Base-by-base conservation (phyloP, 1,140 invertebrate genomes). In the Drosophila parabipectinata region DNA sequence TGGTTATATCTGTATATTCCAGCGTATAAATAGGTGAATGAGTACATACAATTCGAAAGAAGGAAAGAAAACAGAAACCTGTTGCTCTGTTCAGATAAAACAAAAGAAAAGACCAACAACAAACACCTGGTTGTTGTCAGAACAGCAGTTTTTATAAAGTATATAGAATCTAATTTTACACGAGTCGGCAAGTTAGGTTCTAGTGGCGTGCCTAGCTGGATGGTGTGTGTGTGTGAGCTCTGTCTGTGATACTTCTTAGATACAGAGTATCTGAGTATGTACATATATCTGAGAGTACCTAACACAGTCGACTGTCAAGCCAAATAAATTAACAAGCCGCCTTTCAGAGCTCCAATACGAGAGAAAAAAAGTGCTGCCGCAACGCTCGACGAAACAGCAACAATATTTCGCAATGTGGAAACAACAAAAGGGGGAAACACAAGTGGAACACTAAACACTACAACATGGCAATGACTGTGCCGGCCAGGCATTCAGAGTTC, bases 301-400 rank as follows among this genome's bases (percentile, higher is more conserved):
- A 87, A 53, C 79, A 88, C 74, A 18, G 41, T 82, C 82, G 77
- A 81, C 75, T 75, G 79, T 55, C 57, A 61, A 76, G 51, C 71
- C 76, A 78, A 66, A 73, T 80, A 87, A 87, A 87, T 75, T 87
- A 78, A 85, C 72, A 87, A 71, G 69, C 78, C 64, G 78, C 81
- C 74, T 85, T 80, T 74, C 50, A 80, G 82, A 75, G 76, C 78
- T 52, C 34, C 34, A 63, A 64, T 18, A 80, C 72, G 5, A 45
- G 32, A 39, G 32, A 39, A 41, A 39, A 34, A 8, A 74, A 14
- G 48, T 30, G 41, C 45, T 24, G 54, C 51, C 72, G 82, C 50
- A 78, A 82, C 81, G 82, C 69, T 78, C 50, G 82, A 81, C 51
- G 79, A 72, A 75, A 55, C 72, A 76, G 56, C 72, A 60, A 66